Evolutionary conservation across 2,888 invertebrate species (phyloP).

Genomic region (Caenorhabditis sp.): DNA sequence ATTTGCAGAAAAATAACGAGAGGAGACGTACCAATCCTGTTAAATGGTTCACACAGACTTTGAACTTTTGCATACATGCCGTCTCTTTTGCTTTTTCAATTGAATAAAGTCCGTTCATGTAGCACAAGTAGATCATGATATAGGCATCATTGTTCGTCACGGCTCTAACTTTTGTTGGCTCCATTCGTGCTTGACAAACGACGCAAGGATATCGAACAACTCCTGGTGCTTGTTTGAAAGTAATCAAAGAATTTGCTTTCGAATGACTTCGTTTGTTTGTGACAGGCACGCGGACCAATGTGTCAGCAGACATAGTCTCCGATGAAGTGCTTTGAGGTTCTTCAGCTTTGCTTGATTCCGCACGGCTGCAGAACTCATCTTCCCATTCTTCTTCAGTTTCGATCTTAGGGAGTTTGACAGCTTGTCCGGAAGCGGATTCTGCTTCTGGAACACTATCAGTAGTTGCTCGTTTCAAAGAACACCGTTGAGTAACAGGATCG

Average conservation of each 20-base stretch:
- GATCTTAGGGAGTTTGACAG: not conserved
- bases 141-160: conserved; percentile 16
- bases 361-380: too few relatives aligned
- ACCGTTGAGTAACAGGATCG: too few relatives aligned
- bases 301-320: too few relatives aligned
- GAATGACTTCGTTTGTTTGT: not conserved
- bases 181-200: conserved; percentile 6
- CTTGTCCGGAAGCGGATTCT: not conserved
- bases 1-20: not conserved
- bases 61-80: conserved; percentile 1
- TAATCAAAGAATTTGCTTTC: not conserved
- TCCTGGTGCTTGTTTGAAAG: conserved; percentile 2
- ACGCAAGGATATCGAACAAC: conserved; percentile 15
- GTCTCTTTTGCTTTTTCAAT: conserved; percentile 2
- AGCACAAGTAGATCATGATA: conserved; percentile 21
- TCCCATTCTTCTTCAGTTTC: not conserved
- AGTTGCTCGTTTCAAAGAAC: too few relatives aligned
- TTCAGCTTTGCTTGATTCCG: too few relatives aligned
- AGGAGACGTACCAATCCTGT: conserved; percentile 2
- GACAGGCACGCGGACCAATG: too few relatives aligned
- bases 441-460: too few relatives aligned
- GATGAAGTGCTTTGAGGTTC: too few relatives aligned
- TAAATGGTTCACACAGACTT: conserved; percentile 10
- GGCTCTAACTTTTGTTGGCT: not conserved
- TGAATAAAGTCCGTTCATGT: not conserved